Percentiles rank a stretch among this genome's conserved stretches.
phyloP scores from a whole-genome alignment of 2,113 vertebrate species.

The Callaeas wilsoni region DNA sequence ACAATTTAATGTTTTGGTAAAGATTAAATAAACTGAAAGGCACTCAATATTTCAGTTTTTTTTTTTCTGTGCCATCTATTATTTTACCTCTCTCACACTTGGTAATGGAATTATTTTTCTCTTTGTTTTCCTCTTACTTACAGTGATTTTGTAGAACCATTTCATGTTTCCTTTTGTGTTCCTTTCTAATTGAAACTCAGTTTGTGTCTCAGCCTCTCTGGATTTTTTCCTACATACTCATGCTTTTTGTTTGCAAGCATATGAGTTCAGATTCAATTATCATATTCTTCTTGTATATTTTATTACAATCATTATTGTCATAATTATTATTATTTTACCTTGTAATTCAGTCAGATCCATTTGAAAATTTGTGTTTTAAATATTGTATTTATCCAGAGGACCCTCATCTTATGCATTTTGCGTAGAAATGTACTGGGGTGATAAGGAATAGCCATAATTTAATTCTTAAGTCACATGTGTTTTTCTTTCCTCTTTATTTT shows the following conservation, averaged over 20 bases:
- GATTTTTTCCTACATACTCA: not conserved
- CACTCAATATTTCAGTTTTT: not conserved
- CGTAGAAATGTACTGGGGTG: not conserved
- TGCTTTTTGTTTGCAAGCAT: not conserved
- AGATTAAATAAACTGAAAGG: not conserved
- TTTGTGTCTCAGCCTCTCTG: not conserved
- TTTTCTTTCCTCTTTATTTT: slow-evolving; percentile 24
- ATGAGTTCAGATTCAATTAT: not conserved
- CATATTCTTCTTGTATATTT: not conserved
- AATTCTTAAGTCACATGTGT: not conserved
- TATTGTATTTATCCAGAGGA: not conserved
- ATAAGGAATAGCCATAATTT: slow-evolving; percentile 32
- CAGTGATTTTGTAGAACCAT: not conserved
- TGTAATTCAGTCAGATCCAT: not conserved
- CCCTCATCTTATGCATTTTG: not conserved
- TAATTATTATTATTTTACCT: not conserved
- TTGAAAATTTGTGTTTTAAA: not conserved
- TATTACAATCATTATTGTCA: not conserved
- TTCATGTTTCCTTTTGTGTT: slow-evolving; percentile 17
- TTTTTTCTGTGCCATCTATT: not conserved
- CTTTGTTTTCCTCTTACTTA: not conserved
- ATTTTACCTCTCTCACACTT: not conserved
- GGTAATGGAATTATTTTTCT: not conserved
- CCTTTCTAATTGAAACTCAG: not conserved
- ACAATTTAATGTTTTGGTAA: not conserved